Evolutionary conservation across 2,888 invertebrate species (phyloP).

Genomic region (Allolobophora icterica): DNA sequence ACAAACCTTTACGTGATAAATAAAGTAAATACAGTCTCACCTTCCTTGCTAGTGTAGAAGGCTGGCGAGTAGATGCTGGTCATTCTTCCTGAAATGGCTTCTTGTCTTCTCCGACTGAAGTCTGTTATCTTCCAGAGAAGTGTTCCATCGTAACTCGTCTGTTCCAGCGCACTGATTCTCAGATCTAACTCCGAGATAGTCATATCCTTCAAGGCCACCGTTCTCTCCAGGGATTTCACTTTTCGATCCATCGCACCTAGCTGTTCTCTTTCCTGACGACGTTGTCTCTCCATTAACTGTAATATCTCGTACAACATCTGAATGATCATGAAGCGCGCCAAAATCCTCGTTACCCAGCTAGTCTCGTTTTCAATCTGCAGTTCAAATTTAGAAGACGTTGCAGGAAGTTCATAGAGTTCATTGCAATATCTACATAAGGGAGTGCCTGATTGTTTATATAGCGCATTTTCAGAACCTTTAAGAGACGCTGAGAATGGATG

Average conservation of each 20-base stretch:
- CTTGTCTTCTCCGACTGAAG: conserved; percentile 54
- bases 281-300: neutral
- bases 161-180: conserved; percentile 47
- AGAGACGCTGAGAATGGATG: too few species aligned
- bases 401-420: too few species aligned
- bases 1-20: too few species aligned
- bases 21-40: conserved; percentile 36
- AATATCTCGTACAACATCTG: too few species aligned
- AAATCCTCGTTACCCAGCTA: too few species aligned
- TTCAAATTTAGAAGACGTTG: too few species aligned
- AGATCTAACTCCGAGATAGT: conserved; percentile 32
- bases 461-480: too few species aligned
- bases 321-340: too few species aligned
- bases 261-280: conserved; percentile 32
- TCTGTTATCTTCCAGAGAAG: conserved; percentile 61
- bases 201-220: conserved; percentile 31
- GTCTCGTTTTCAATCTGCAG: too few species aligned
- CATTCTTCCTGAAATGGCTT: conserved; percentile 54
- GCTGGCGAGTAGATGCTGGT: conserved; percentile 59
- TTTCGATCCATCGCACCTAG: neutral
- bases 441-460: too few species aligned
- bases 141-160: conserved; percentile 58
- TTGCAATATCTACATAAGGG: too few species aligned
- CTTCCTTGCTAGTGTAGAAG: conserved; percentile 58
- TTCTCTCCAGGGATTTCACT: conserved; percentile 28